Evolutionary conservation across 2,888 invertebrate genomes (phyloP), one percentile per base, ranked within the genome.

Genomic region (Balanococcus diminutus): DNA sequence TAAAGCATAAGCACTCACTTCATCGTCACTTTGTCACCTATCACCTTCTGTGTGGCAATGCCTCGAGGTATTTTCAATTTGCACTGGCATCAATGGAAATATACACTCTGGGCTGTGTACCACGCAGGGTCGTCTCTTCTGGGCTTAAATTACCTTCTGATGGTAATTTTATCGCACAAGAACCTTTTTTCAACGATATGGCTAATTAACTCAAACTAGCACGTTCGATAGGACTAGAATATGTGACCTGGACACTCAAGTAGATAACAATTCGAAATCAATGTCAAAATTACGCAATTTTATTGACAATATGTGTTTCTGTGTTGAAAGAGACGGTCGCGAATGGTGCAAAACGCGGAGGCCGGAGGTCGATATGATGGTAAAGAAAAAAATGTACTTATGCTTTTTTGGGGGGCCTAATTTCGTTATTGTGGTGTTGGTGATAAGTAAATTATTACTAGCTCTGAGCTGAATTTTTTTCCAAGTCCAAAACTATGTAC

Each of bases 181-280:
- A 19, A 79, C 36, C 75, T 36, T 79, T 36, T 79, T 36, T 79
- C 19, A 36, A 22, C 11, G 36, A 28, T 14, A 36, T 19, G 31
- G 19, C 36, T 79, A 79, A 79, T 79, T 79, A 79, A 3, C 67
- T 67, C 67, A 16, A 79, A 72, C n/a, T 19, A 16, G 67, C 75
- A 79, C 36, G 36, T 36, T n/a, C 75, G 75, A 36, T 36, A 36
- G 32, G 75, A 79, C 75, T 67, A 67, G 28, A 56, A 36, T n/a
- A 28, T 36, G 75, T 79, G 75, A 79, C 75, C 75, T 36, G 75
- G 3, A 16, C n/a, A n/a, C 32, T 32, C 3, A 36, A 31, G n/a
- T 28, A 67, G 11, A 16, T 28, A 67, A n/a, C n/a, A n/a, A n/a
- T 31, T 67, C 75, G 36, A 79, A 79, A 79, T 36, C 75, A 67